Percentiles rank a stretch among this genome's conserved stretches.
Conservation (phyloP, 2,888 invertebrate genomes). For the Phorcus lineatus region DNA sequence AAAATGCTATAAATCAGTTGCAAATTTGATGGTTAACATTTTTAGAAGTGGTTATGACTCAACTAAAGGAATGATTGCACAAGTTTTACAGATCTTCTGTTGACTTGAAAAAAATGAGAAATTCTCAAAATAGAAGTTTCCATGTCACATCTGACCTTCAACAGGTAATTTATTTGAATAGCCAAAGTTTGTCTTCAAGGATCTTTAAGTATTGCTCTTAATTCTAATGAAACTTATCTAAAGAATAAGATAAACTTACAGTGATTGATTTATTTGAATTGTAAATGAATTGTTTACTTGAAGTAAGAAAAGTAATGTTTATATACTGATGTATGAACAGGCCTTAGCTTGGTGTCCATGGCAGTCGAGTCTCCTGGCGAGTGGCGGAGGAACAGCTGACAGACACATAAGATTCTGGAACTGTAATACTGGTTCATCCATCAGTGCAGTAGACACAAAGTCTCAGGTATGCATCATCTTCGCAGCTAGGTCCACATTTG, state of each 20-base stretch:
- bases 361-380: constrained; percentile 91
- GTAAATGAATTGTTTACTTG: not conserved
- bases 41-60: not conserved
- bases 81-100: no score
- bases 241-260: no score
- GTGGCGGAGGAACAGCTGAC: constrained; percentile 97
- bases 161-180: no score
- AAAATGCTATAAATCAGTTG: not conserved
- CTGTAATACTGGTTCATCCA: constrained; percentile 83
- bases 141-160: no score
- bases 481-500: no score
- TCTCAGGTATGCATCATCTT: constrained; percentile 82
- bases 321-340: constrained; percentile 73
- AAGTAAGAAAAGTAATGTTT: not conserved
- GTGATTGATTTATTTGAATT: no score
- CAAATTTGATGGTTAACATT: not conserved
- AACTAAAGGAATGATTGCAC: no score
- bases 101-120: no score
- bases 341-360: constrained; percentile 99
- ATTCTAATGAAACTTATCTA: not conserved
- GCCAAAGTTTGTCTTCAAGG: no score
- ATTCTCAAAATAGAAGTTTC: no score
- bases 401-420: constrained; percentile 82
- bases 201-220: no score
- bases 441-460: constrained; percentile 91